phyloP scores from a whole-genome alignment of 2,888 invertebrate genomes.

The Orgyia antiqua region DNA sequence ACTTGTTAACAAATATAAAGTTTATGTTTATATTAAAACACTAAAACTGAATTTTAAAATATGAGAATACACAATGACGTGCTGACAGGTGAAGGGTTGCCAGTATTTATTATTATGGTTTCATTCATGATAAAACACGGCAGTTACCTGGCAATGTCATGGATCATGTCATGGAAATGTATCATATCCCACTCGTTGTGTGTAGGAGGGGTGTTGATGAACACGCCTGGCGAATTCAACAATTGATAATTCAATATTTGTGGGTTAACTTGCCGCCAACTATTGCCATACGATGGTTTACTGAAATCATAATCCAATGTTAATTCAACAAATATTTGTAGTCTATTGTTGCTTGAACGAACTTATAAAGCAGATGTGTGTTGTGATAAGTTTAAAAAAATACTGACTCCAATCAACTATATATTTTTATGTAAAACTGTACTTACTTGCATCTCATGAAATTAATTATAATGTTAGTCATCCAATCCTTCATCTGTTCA shows the following conservation, averaged over 20 bases:
- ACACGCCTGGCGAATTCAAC: conserved; percentile 8
- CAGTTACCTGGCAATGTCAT: not conserved
- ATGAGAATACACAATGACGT: too few species aligned
- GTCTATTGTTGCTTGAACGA: too few species aligned
- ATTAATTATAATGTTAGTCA: conserved; percentile 20
- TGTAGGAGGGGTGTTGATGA: not conserved
- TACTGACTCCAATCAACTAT: too few species aligned
- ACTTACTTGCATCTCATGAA: conserved; percentile 19
- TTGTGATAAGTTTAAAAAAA: too few species aligned
- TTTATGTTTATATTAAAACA: too few species aligned
- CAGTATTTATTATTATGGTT: too few species aligned
- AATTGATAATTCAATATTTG: conserved; percentile 13
- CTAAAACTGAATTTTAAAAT: too few species aligned
- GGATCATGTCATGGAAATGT: not conserved
- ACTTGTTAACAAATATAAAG: too few species aligned
- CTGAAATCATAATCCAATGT: conserved; percentile 8
- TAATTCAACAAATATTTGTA: not conserved
- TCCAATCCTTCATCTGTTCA: conserved; percentile 23
- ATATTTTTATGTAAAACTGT: too few species aligned
- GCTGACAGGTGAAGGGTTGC: too few species aligned
- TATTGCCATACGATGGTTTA: conserved; percentile 11
- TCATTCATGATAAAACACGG: too few species aligned
- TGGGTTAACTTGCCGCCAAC: conserved; percentile 8
- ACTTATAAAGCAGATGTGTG: too few species aligned
- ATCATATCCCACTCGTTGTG: not conserved